phyloP scores from a whole-genome alignment of 2,113 vertebrate genomes.

The Coregonus clupeaformis region DNA sequence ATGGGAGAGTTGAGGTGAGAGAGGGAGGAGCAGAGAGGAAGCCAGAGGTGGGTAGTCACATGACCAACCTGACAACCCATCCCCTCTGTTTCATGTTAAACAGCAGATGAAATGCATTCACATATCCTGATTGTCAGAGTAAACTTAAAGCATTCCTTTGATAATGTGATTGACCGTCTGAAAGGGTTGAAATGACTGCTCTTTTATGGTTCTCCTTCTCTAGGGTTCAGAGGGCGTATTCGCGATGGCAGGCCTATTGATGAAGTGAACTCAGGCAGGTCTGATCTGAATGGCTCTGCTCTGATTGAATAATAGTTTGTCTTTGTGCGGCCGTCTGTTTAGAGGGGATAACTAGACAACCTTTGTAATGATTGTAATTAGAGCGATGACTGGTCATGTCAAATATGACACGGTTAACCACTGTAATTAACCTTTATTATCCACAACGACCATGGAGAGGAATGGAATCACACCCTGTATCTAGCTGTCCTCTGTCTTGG shows the following conservation, averaged over 20 bases:
- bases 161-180: slow-evolving; percentile 73
- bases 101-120: slow-evolving; percentile 74
- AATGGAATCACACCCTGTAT: slow-evolving; percentile 60
- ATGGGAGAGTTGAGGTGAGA: slow-evolving; percentile 64
- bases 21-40: slow-evolving; percentile 16
- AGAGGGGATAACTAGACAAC: slow-evolving; percentile 99
- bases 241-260: slow-evolving; percentile 83
- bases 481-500: slow-evolving; percentile 47
- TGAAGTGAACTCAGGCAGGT: slow-evolving; percentile 92
- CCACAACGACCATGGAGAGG: slow-evolving; percentile 42
- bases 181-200: slow-evolving; percentile 76
- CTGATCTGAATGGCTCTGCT: slow-evolving; percentile 87
- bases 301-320: slow-evolving; percentile 99
- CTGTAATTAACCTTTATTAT: slow-evolving; percentile 98
- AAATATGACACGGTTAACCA: slow-evolving; percentile 98
- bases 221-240: slow-evolving; percentile 71
- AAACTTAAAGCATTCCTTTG: slow-evolving; percentile 76
- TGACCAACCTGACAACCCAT: slow-evolving; percentile 6
- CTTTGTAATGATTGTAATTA: slow-evolving; percentile 99
- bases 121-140: slow-evolving; percentile 77
- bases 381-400: slow-evolving; percentile 87
- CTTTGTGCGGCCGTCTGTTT: slow-evolving; percentile 92
- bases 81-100: slow-evolving; percentile 71
- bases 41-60: slow-evolving; percentile 1
- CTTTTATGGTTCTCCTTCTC: slow-evolving; percentile 71